Base-by-base conservation (phyloP, 2,797 vertebrate species). In the Hypotaenidia okinawae region DNA sequence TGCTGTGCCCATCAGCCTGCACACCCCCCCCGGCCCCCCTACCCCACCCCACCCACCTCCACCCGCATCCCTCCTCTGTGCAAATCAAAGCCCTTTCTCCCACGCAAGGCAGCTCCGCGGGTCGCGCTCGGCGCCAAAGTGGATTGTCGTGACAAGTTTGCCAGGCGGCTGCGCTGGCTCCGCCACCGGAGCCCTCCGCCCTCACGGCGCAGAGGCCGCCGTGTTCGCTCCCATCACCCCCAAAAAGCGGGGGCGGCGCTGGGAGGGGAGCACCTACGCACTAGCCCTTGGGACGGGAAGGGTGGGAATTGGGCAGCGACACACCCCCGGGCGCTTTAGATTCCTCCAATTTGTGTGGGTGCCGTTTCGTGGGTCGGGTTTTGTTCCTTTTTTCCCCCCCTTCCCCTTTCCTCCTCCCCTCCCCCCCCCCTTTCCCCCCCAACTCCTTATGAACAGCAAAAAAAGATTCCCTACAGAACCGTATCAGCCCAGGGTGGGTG, bases 41-140 rank as follows among this genome's bases (percentile, higher is more conserved):
- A 68, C 66, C 30, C 61, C 49, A n/a, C n/a, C n/a, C n/a, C n/a
- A n/a, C 15, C 35, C 25, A 10, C 54, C 49, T 37, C 37, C 37
- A 37, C 37, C 84, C 8, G 0, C 82, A 81, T 95, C 97, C 96
- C 96, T 93, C 96, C 98, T 98, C 96, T 97, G 96, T 97, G 97
- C 98, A 98, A 98, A 98, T 97, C 96, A 96, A 97, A 97, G 97
- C 97, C 97, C 97, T 98, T 97, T 97, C 95, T 94, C 93, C 77
- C 58, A 87, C 92, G 86, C 96, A 97, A 98, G 97, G 97, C 97
- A 97, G 95, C 97, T 96, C 96, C 70, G 69, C 96, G 39, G 97
- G 96, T 90, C 85, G 25, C 45, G 95, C 97, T 96, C 63, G 37
- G 96, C 85, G 95, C 95, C 94, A n/a, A 96, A 97, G 97, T 91